Evolutionary conservation across 2,113 vertebrate genomes (phyloP), one percentile per base, ranked within the genome.

Genomic region (Penelope pileata): DNA sequence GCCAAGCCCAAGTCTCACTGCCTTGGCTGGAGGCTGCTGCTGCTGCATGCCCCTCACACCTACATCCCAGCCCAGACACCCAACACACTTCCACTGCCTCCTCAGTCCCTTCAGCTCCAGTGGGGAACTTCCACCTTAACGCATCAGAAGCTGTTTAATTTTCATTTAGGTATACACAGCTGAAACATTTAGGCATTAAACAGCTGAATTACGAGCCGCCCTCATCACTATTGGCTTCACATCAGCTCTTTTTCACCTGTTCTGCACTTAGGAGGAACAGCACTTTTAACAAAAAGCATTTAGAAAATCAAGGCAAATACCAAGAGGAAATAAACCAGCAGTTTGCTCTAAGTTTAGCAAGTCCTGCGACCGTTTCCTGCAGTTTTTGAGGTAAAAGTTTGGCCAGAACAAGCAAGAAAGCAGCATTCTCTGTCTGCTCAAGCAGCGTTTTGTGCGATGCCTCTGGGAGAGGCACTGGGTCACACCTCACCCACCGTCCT

Each of bases 361-460:
- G 86, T 67, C 50, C 29, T 69, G 42, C 63, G 70, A 66, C 34
- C 23, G 45, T 50, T 23, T 79, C 43, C 81, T 78, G 62, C 67
- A 90, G 90, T 21, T 93, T 92, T 92, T 78, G 60, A 90, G 43
- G 74, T 47, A 72, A 59, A 91, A 97, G 76, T 87, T 85, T 58
- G 62, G 50, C 30, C 54, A 27, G 42, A 34, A 73, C 32, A 72
- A 81, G 68, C 48, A 88, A 72, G 56, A 91, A 77, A 83, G 15
- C 30, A 47, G 42, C 27, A 53, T 82, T 82, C 51, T 30, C 50
- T 34, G 8, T 29, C 18, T 48, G 10, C 34, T 70, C 26, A 59
- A 90, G 63, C 15, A n/a, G 7, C 5, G 16, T 26, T 67, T 29
- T 3, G 32, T 36, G 62, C 73, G 78, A 36, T 45, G 69, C 40